A percentile compares a stretch with the other conserved stretches of the same genome.
Conservation (phyloP, 2,113 vertebrate genomes). For the Pelecanoides urinatrix region DNA sequence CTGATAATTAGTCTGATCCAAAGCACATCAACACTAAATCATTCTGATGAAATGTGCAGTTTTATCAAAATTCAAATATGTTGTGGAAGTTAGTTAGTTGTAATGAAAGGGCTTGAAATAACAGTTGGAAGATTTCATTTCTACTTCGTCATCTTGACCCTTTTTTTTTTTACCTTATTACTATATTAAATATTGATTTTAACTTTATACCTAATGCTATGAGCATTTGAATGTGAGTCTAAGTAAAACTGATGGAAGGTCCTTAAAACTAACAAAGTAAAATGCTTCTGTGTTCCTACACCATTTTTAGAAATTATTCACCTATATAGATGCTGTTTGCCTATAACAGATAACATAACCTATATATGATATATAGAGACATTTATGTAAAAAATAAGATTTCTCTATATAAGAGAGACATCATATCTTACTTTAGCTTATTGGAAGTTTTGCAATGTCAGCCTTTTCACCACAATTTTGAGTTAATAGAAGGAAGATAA, state of each 20-base stretch:
- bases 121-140: neutral
- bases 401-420: neutral
- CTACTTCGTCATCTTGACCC: neutral
- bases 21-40: neutral
- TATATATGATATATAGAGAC: neutral
- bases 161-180: neutral
- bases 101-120: neutral
- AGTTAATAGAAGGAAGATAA: neutral
- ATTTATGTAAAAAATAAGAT: neutral
- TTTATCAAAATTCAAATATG: neutral
- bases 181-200: neutral
- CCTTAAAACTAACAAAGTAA: neutral
- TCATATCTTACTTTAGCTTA: neutral
- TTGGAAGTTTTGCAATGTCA: neutral
- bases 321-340: neutral
- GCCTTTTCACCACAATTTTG: neutral
- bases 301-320: neutral
- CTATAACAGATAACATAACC: neutral
- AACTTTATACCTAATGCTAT: neutral
- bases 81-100: neutral
- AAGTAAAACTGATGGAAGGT: neutral
- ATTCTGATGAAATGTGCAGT: neutral
- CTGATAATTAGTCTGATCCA: neutral
- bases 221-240: neutral
- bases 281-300: neutral